A percentile compares a stretch with the other conserved stretches of the same genome.
Conservation (phyloP, 2,888 invertebrate genomes). For the Ecdyonurus torrentis region DNA sequence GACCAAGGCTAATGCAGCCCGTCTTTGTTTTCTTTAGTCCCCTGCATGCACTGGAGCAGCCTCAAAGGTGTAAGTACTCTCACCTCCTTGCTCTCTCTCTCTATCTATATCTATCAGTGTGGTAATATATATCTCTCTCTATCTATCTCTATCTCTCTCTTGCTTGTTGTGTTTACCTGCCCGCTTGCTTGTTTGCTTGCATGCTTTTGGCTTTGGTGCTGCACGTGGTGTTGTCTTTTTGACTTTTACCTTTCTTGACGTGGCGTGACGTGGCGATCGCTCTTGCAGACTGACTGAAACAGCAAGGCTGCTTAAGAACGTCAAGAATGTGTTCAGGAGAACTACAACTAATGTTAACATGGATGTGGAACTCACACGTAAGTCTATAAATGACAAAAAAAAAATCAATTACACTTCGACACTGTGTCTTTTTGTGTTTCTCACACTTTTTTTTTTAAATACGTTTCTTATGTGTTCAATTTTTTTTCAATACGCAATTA, state of each 20-base stretch:
- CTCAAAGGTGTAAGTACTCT: slow-evolving; percentile 74
- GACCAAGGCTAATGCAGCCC: not conserved
- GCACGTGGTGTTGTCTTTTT: no score
- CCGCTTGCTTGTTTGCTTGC: not conserved
- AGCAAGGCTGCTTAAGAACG: slow-evolving; percentile 86
- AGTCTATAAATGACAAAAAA: no score
- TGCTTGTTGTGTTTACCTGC: not conserved
- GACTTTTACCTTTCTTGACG: no score
- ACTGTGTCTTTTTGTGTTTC: no score
- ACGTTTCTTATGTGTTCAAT: no score
- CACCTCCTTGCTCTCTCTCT: not conserved
- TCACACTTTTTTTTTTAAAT: no score
- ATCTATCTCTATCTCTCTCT: not conserved
- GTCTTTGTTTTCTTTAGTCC: slow-evolving; percentile 36
- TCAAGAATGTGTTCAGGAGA: slow-evolving; percentile 80
- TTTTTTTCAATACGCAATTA: no score
- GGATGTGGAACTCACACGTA: slow-evolving; percentile 86
- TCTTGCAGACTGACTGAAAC: slow-evolving; percentile 88
- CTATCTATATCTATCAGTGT: no score
- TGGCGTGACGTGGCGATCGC: not conserved
- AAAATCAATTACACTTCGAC: no score
- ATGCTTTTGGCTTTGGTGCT: not conserved
- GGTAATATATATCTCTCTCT: no score
- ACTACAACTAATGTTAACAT: slow-evolving; percentile 56
- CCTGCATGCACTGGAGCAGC: slow-evolving; percentile 78